These are phyloP conservation scores for Trachelipus rathkii DNA, from an alignment of 1,140 invertebrate species.

Conservation along the genomic window DNA sequence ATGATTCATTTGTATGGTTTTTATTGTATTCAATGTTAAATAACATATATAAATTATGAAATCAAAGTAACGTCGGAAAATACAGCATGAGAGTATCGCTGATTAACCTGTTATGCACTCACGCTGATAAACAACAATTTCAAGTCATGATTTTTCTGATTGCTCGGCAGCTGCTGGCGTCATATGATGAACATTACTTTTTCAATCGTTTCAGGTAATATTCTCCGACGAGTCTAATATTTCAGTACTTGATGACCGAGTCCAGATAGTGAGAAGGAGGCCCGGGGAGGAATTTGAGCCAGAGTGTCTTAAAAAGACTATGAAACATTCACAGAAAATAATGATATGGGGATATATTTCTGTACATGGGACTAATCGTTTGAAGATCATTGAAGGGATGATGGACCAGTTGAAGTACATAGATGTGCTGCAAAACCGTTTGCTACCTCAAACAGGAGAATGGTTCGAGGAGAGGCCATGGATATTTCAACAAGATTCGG, in stretches of 20 bases:
- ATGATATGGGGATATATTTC: no score
- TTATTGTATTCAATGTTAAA: slow-evolving; percentile 10
- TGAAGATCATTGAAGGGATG: background rate
- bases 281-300: background rate
- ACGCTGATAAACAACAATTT: no score
- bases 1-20: background rate
- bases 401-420: slow-evolving; percentile 1
- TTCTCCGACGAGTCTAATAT: background rate
- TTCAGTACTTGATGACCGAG: background rate
- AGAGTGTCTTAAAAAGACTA: slow-evolving; percentile 3
- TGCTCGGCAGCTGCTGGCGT: no score
- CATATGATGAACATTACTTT: no score
- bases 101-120: no score
- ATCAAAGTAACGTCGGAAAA: no score
- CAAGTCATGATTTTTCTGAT: no score
- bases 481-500: slow-evolving; percentile 6
- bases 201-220: no score
- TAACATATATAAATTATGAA: no score
- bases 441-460: background rate
- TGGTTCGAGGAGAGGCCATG: background rate
- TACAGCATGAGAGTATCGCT: no score
- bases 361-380: background rate
- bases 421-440: slow-evolving; percentile 10
- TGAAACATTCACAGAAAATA: background rate
- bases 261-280: background rate